Conservation (phyloP, 2,888 invertebrate species). For the Tanytarsus gracilentus region DNA sequence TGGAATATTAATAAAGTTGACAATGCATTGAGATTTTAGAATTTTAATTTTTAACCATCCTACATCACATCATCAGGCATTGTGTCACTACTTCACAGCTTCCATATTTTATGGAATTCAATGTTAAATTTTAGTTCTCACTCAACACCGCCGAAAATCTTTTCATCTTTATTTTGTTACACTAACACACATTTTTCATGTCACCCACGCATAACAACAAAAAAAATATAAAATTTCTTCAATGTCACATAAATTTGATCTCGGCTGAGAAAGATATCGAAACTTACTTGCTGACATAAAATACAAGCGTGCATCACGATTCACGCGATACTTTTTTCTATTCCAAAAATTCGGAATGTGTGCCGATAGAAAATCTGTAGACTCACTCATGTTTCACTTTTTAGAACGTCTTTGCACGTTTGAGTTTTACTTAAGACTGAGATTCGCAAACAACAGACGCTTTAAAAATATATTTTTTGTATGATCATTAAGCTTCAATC, state of each 20-base stretch:
- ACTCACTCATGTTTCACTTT: background rate
- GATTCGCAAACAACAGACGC: constrained; percentile 13
- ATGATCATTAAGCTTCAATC: no score
- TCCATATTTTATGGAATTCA: no score
- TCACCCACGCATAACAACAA: no score
- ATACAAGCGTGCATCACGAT: constrained; percentile 8
- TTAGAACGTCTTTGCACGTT: background rate
- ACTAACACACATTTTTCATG: no score
- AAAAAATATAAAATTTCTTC: background rate
- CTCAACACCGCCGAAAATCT: no score
- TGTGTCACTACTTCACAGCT: no score
- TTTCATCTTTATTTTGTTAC: no score
- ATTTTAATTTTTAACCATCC: no score
- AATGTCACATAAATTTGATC: background rate
- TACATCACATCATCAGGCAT: no score
- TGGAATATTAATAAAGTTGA: no score
- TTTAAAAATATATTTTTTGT: constrained; percentile 7
- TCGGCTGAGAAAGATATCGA: background rate
- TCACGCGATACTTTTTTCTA: constrained; percentile 10
- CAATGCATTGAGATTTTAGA: no score
- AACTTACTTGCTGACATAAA: constrained; percentile 24
- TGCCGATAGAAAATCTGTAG: constrained; percentile 9
- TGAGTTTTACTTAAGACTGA: constrained; percentile 7
- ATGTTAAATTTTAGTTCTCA: no score
- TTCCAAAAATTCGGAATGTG: constrained; percentile 23